A percentile compares a stretch with the other conserved stretches of the same genome.
Conservation (phyloP, 2,113 vertebrate genomes). For the Passerina amoena region DNA sequence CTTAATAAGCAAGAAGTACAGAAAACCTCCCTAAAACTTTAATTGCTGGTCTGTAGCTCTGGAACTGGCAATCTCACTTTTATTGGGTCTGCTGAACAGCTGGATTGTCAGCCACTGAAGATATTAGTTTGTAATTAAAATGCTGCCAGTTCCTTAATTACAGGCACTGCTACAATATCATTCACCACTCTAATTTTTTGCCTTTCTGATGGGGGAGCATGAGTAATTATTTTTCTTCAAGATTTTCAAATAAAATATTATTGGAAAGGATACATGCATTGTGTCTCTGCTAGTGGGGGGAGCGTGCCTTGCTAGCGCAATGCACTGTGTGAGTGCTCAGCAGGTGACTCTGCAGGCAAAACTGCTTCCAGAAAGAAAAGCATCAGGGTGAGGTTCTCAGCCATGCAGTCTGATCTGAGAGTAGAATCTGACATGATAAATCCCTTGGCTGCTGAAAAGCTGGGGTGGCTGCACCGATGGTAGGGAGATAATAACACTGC, state of each 20-base stretch:
- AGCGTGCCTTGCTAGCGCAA: not conserved
- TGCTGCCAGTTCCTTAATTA: slow-evolving; percentile 63
- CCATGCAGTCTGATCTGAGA: not conserved
- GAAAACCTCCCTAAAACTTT: not conserved
- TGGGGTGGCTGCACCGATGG: accelerated
- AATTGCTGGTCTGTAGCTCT: not conserved
- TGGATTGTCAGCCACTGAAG: slow-evolving; percentile 49
- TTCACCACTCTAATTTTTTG: slow-evolving; percentile 44
- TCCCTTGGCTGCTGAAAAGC: not conserved
- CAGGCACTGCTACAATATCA: not conserved
- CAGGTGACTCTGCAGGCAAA: not conserved
- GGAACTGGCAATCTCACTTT: not conserved
- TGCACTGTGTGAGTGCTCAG: not conserved
- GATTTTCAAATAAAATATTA: slow-evolving; percentile 28
- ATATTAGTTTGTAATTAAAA: slow-evolving; percentile 71
- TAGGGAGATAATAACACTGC: not conserved
- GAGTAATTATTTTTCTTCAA: slow-evolving; percentile 48
- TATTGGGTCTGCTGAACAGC: slow-evolving; percentile 43
- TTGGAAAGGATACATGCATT: not conserved
- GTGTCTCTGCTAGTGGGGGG: not conserved
- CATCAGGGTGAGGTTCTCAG: not conserved
- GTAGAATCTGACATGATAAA: not conserved
- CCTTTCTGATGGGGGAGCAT: slow-evolving; percentile 33
- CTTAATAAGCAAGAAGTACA: not conserved
- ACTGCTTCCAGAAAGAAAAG: not conserved